These are phyloP conservation scores for Heliconius ismenius DNA, from an alignment of 2,888 invertebrate species.

Conservation along the genomic window DNA sequence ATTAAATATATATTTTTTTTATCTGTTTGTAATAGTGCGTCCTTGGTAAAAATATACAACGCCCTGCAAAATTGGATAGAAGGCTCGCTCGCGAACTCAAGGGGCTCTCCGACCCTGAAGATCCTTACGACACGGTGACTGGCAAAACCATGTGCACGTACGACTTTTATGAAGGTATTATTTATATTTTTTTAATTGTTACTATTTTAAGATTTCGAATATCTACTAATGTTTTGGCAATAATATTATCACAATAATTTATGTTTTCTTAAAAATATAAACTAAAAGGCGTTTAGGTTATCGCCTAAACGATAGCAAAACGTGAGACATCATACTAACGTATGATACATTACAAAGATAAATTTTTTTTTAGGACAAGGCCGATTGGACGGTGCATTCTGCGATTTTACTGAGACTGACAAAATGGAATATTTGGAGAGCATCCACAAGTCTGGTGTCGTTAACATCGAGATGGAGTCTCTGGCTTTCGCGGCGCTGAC, in stretches of 20 bases:
- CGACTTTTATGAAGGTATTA: constrained; percentile 96
- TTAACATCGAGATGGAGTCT: constrained; percentile 99
- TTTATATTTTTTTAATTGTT: not conserved
- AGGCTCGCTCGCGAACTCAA: constrained; percentile 90
- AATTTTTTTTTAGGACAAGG: constrained; percentile 88
- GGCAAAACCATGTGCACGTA: constrained; percentile 98
- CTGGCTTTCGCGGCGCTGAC: constrained; percentile 96
- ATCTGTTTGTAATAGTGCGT: constrained; percentile 84
- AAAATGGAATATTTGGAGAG: constrained; percentile 93
- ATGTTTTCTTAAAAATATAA: too few relatives aligned
- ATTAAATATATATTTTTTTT: too few relatives aligned
- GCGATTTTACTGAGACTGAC: constrained; percentile 94
- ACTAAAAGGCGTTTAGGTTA: not conserved
- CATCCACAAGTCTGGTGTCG: constrained; percentile 89
- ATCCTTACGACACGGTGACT: constrained; percentile 92
- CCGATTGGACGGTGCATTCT: constrained; percentile 97
- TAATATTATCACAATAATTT: too few relatives aligned
- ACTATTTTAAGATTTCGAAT: not conserved
- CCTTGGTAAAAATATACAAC: constrained; percentile 89
- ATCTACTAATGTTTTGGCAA: too few relatives aligned
- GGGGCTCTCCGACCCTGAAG: constrained; percentile 86
- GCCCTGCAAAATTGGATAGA: constrained; percentile 92
- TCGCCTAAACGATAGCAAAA: not conserved
- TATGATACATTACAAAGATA: too few relatives aligned
- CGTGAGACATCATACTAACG: too few relatives aligned